These are phyloP conservation scores for Nineta flava DNA, from an alignment of 2,888 invertebrate genomes.

Conservation along the genomic window DNA sequence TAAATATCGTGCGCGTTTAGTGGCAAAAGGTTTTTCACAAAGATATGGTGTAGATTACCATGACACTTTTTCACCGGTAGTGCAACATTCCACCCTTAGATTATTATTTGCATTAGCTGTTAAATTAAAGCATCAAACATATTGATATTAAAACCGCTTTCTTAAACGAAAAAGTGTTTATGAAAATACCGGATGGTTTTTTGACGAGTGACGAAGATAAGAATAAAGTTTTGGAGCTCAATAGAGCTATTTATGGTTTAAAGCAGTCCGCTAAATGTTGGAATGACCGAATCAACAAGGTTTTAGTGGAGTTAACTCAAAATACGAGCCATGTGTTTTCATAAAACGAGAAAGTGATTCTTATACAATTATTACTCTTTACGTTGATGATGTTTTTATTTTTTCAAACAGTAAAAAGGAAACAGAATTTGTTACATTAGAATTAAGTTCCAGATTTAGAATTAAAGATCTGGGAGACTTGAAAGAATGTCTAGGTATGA, in stretches of 20 bases:
- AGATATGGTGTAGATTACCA: slow-evolving; percentile 4
- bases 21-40: slow-evolving; percentile 9
- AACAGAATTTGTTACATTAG: not conserved
- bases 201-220: not conserved
- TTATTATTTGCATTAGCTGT: slow-evolving; percentile 8
- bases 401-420: slow-evolving; percentile 8
- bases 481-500: slow-evolving; percentile 12
- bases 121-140: slow-evolving; percentile 4
- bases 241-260: slow-evolving; percentile 8
- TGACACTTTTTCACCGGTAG: slow-evolving; percentile 9
- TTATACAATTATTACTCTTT: slow-evolving; percentile 5
- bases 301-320: not conserved
- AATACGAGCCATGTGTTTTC: slow-evolving; percentile 9
- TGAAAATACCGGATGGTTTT: slow-evolving; percentile 4
- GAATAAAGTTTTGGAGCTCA: not conserved
- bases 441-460: slow-evolving; percentile 9
- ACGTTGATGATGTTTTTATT: slow-evolving; percentile 13
- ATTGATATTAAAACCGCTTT: slow-evolving; percentile 9
- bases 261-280: slow-evolving; percentile 8
- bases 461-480: slow-evolving; percentile 13
- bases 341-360: slow-evolving; percentile 1
- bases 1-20: too few species aligned
- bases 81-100: slow-evolving; percentile 6
- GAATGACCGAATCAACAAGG: slow-evolving; percentile 4
- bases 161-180: slow-evolving; percentile 5